phyloP scores from a whole-genome alignment of 1,140 invertebrate species.

The Drosophila saltans region DNA sequence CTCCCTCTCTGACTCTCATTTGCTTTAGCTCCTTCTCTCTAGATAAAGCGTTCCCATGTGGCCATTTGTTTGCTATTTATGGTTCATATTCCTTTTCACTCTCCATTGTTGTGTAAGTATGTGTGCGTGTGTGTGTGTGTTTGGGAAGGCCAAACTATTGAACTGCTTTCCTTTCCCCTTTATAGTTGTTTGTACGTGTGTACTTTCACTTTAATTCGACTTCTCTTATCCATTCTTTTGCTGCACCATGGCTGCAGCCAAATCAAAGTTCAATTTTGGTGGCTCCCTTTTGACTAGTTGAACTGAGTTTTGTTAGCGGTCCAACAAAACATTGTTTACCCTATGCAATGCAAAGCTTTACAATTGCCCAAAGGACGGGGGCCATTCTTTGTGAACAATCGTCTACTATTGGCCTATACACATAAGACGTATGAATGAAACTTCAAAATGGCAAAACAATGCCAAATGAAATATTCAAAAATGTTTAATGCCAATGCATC shows the following conservation, averaged over 20 bases:
- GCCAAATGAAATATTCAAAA: too few relatives aligned
- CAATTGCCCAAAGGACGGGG: background rate
- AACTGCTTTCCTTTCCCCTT: background rate
- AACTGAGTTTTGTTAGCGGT: background rate
- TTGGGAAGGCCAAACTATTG: slow-evolving; percentile 24
- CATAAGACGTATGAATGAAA: too few relatives aligned
- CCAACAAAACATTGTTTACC: slow-evolving; percentile 4
- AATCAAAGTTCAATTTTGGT: slow-evolving; percentile 2
- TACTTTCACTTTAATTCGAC: slow-evolving; percentile 25
- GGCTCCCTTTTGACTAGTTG: slow-evolving; percentile 1
- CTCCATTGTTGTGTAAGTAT: slow-evolving; percentile 32
- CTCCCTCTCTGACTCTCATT: background rate
- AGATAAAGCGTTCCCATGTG: slow-evolving; percentile 52
- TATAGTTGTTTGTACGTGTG: slow-evolving; percentile 2
- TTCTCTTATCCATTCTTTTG: background rate
- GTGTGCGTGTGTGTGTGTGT: slow-evolving; percentile 7
- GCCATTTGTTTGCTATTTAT: slow-evolving; percentile 57
- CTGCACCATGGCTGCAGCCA: background rate
- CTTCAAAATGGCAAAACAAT: too few relatives aligned
- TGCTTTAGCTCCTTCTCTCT: background rate
- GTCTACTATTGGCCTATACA: too few relatives aligned
- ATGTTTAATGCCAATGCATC: too few relatives aligned
- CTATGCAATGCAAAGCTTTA: background rate
- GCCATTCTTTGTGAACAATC: background rate
- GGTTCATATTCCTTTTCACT: slow-evolving; percentile 31